Base-by-base conservation (phyloP, 2,888 invertebrate species). In the Drosophila engyochracea region DNA sequence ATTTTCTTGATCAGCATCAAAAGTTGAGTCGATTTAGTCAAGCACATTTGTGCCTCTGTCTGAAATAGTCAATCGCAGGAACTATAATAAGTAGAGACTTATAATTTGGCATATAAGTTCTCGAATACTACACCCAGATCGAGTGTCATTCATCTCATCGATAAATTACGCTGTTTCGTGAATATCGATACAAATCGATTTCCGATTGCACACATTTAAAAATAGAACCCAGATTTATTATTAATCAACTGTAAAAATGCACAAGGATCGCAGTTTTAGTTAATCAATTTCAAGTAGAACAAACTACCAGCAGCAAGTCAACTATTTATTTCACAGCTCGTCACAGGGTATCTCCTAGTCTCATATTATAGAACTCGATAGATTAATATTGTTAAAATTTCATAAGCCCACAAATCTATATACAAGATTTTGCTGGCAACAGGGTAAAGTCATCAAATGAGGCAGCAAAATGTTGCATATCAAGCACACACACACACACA, bases 401-500 rank as follows among this genome's bases (percentile, higher is more conserved):
- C 22, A 22, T 44, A 22, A 14, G 6, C 1, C 9, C 1, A 7
- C 4, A 4, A 16, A 25, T 25, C 22, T 47, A 22, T 16, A 16
- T 25, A 3, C 4, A 47, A 4, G 2, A 47, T 16, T 16, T 9
- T 16, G 25, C 28, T n/a, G n/a, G 41, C n/a, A n/a, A 12, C 47
- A 57, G 35, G 30, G 69, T 41, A 30, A 16, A 30, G 12, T n/a
- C 47, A n/a, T 67, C 57, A 72, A 80, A 66, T 80, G 69, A 57
- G 54, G 52, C 68, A 44, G 22, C 51, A 52, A 68, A 70, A 47
- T 28, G 37, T 12, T 28, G 25, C 31, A 35, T 5, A 28, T 28
- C 51, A 19, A 37, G 39, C n/a, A 28, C 19, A 22, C 39, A 47
- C 33, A 30, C 12, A n/a, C 62, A 14, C 28, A 54, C 25, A 53